Base-by-base conservation (phyloP, 2,797 vertebrate genomes). In the Poecilia gillii region DNA sequence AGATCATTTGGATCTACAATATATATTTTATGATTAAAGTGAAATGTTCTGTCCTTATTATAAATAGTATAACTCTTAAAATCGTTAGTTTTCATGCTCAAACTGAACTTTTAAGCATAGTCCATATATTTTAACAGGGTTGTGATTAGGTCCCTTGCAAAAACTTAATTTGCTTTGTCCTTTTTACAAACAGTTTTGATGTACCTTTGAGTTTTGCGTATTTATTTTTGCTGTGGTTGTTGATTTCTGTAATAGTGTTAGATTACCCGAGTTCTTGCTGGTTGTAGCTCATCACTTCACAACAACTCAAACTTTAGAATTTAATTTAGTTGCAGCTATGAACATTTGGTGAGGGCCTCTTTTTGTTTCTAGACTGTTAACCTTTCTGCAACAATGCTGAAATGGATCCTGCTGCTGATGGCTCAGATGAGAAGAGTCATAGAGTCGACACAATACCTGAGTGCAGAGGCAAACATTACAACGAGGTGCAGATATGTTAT, bases 331-430 rank as follows among this genome's bases (percentile, higher is more conserved):
- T 59, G n/a, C 25, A 43, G 31, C 7, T 73, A 20, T 23, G 36
- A 3, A 23, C 53, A 59, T 18, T 73, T 84, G 79, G 85, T 33
- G 20, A 71, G 68, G 77, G 28, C 41, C 6, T 18, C 28, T 45
- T 28, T 57, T 57, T 46, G 43, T 84, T 76, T 28, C 73, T 71
- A 23, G 28, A 18, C 46, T 79, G 31, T 47, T 72, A 78, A 77
- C 53, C 59, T 53, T 72, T 80, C 75, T 78, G 45, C 83, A 47
- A 41, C 5, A 11, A 72, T 76, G 14, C 8, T 41, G 8, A 73
- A 43, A 77, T 74, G 18, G 31, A 81, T 78, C 66, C 51, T 2
- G 6, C 20, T 25, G 13, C 20, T 70, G 72, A 82, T 28, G 39
- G 33, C 36, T 51, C 18, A 72, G 43, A n/a, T 59, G 53, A 72